phyloP scores from a whole-genome alignment of 64 coral and sea anemone species.

The Anthopleura sola region DNA sequence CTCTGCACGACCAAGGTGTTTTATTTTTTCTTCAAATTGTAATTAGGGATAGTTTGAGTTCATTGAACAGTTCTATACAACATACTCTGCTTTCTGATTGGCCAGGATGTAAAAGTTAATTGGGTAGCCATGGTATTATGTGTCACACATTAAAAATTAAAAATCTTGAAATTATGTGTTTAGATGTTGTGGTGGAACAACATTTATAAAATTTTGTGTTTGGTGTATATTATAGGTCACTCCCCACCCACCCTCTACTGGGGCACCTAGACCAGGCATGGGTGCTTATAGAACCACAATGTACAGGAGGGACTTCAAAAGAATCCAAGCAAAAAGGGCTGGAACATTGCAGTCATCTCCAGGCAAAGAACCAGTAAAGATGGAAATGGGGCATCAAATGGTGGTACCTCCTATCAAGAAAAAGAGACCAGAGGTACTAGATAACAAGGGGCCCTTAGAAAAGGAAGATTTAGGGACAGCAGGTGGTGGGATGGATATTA shows the following conservation, averaged over 20 bases:
- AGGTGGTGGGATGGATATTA: not conserved
- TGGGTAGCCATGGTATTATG: too few relatives aligned
- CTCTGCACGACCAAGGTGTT: too few relatives aligned
- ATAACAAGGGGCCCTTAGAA: not conserved
- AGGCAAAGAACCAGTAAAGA: not conserved
- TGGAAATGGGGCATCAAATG: not conserved
- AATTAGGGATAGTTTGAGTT: too few relatives aligned
- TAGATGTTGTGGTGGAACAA: too few relatives aligned
- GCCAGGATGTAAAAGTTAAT: too few relatives aligned
- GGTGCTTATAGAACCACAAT: slow-evolving; percentile 75
- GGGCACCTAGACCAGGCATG: slow-evolving; percentile 33
- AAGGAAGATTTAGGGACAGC: not conserved
- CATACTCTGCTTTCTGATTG: too few relatives aligned
- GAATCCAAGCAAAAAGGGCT: slow-evolving; percentile 59
- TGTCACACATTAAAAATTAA: too few relatives aligned
- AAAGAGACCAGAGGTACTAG: not conserved
- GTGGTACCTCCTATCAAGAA: slow-evolving; percentile 10
- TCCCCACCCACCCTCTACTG: slow-evolving; percentile 60
- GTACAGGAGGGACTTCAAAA: slow-evolving; percentile 83
- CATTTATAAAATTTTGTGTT: not conserved
- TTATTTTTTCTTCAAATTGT: too few relatives aligned
- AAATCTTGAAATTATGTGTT: too few relatives aligned
- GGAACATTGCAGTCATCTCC: not conserved
- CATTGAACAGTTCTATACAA: too few relatives aligned
- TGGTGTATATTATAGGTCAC: slow-evolving; percentile 9